Evolutionary conservation across 2,113 vertebrate genomes (phyloP), one percentile per base, ranked within the genome.

Genomic region (Taxidea taxus): DNA sequence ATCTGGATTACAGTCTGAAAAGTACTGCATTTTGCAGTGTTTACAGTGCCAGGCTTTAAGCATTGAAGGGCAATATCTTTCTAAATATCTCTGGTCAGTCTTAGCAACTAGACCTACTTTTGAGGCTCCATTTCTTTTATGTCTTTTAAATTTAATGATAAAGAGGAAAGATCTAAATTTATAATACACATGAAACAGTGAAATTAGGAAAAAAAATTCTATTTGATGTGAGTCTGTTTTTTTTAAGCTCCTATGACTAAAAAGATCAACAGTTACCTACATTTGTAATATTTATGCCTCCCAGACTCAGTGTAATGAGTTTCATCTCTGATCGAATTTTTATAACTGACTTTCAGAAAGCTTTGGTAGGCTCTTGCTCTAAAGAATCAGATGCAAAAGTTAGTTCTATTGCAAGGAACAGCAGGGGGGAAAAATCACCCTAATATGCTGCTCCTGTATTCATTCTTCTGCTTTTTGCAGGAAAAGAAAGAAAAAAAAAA

Each of bases 261-360:
- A 96, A 97, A 97, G 97, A 97, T 97, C 97, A 98, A 97, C 95
- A 97, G 93, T 96, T 97, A 97, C 95, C 94, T 96, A 96, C 94
- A 96, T 90, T 95, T 98, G 92, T 97, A 98, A 97, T 97, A 98
- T 98, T 97, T 97, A 97, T 97, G 96, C 90, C 94, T 97, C 70
- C 96, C 82, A 97, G 97, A 97, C 95, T 97, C 80, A 94, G 92
- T 54, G 81, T 97, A 98, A 96, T 98, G 95, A 98, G 87, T 97
- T 98, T 97, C 96, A 97, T 97, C 94, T 94, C 93, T 94, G 94
- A 97, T 97, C 18, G 87, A 97, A 97, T 92, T 98, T 98, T 98
- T 96, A 96, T 97, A 97, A 95, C 97, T 96, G 95, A 97, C 92
- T 98, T 97, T 97, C 97, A 95, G 96, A 96, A 96, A 96, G 60